Conservation (phyloP, 2,113 vertebrate species). For the Heptranchias perlo region DNA sequence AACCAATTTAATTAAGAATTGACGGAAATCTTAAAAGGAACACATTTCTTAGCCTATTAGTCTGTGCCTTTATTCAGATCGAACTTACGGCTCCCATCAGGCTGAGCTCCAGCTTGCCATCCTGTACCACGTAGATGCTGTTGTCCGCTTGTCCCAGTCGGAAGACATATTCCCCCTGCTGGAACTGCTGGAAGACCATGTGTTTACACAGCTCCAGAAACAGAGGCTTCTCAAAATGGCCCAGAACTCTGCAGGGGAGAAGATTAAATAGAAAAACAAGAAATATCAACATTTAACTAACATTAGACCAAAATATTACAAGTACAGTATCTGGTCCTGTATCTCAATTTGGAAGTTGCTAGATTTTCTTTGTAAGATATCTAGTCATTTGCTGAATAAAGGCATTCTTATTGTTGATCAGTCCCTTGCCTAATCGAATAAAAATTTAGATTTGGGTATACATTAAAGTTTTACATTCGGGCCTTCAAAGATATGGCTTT, state of each 20-base stretch:
- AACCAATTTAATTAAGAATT: background rate
- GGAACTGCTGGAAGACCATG: constrained; percentile 84
- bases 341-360: background rate
- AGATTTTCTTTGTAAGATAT: background rate
- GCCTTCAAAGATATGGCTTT: background rate
- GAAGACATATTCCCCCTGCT: constrained; percentile 85
- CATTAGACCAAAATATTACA: background rate
- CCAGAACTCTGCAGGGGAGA: constrained; percentile 67
- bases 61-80: background rate
- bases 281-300: background rate
- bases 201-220: constrained; percentile 91
- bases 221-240: constrained; percentile 92
- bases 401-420: background rate
- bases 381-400: background rate
- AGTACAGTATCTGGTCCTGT: background rate
- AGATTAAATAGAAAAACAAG: background rate
- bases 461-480: background rate
- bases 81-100: constrained; percentile 70
- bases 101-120: constrained; percentile 86
- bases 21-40: no score
- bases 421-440: background rate
- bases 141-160: constrained; percentile 79
- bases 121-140: constrained; percentile 93
- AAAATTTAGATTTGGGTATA: background rate
- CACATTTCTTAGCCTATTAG: background rate